phyloP scores from a whole-genome alignment of 2,888 invertebrate genomes.

The Drosophila seclusa region DNA sequence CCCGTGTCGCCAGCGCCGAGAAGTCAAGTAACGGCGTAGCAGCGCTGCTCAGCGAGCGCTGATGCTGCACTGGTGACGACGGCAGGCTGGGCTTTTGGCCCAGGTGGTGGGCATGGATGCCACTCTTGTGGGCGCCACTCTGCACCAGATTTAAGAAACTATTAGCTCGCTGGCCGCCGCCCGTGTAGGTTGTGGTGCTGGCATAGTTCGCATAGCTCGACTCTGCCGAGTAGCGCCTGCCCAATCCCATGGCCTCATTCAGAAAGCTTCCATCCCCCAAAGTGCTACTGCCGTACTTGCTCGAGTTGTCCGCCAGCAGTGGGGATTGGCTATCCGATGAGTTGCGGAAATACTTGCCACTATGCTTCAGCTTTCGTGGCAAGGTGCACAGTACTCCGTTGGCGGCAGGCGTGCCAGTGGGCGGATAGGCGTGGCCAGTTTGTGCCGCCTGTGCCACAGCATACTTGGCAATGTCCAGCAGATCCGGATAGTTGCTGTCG shows the following conservation, averaged over 20 bases:
- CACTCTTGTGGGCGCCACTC: slow-evolving; percentile 78
- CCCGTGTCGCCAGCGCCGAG: slow-evolving; percentile 75
- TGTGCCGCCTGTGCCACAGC: slow-evolving; percentile 79
- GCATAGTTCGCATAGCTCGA: slow-evolving; percentile 84
- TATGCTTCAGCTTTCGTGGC: slow-evolving; percentile 85
- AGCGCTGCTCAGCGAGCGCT: slow-evolving; percentile 83
- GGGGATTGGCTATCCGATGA: slow-evolving; percentile 91
- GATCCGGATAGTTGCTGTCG: slow-evolving; percentile 84
- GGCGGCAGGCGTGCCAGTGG: slow-evolving; percentile 4
- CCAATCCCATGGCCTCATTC: slow-evolving; percentile 85
- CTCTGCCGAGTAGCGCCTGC: slow-evolving; percentile 86
- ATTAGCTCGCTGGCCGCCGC: slow-evolving; percentile 86
- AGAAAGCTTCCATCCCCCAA: slow-evolving; percentile 88
- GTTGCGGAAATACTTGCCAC: slow-evolving; percentile 83
- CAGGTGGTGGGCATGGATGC: slow-evolving; percentile 46
- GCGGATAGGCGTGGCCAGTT: slow-evolving; percentile 39
- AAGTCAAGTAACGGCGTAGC: slow-evolving; percentile 84
- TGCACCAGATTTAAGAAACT: slow-evolving; percentile 90
- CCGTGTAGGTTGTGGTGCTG: slow-evolving; percentile 79
- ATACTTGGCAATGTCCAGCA: slow-evolving; percentile 84
- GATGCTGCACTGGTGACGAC: slow-evolving; percentile 87
- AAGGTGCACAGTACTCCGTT: slow-evolving; percentile 88
- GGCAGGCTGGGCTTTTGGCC: slow-evolving; percentile 88
- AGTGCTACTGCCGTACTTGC: slow-evolving; percentile 90
- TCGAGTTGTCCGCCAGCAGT: slow-evolving; percentile 87